These are phyloP conservation scores for Ramphastos sulfuratus DNA, from an alignment of 2,113 vertebrate genomes.

Conservation along the genomic window DNA sequence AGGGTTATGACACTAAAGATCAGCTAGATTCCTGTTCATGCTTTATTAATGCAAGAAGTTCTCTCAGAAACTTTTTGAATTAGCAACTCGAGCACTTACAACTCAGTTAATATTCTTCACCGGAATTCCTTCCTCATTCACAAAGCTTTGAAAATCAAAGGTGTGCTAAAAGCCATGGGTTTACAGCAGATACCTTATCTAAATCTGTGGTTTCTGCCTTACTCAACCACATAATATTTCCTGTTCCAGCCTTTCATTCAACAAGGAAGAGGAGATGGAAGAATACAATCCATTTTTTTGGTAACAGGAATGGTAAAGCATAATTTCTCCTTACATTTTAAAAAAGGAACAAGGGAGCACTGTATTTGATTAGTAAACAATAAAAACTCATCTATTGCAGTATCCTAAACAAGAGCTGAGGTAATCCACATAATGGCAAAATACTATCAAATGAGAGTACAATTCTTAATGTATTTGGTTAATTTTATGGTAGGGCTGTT, in stretches of 20 bases:
- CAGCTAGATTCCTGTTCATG: not conserved
- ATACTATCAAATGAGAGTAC: not conserved
- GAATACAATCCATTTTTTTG: not conserved
- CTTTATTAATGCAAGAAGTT: not conserved
- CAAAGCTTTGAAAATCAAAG: not conserved
- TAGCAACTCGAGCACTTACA: not conserved
- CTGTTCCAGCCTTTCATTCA: not conserved
- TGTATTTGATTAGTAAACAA: not conserved
- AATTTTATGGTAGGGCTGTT: not conserved
- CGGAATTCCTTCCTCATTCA: not conserved
- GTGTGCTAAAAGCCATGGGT: not conserved
- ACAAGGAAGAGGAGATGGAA: not conserved
- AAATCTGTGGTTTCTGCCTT: not conserved
- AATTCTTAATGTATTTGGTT: not conserved
- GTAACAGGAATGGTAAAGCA: not conserved
- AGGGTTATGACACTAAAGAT: not conserved
- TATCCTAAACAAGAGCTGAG: not conserved
- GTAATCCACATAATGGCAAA: not conserved
- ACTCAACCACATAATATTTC: not conserved
- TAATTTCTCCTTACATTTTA: not conserved
- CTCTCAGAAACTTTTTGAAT: not conserved
- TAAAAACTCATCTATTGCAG: not conserved
- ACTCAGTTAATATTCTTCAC: not conserved
- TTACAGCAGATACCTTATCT: not conserved
- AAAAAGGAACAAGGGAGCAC: not conserved